A percentile compares a stretch with the other conserved stretches of the same genome.
Evolutionary conservation across 2,888 invertebrate species (phyloP).

Genomic region (Mycogona germanica): DNA sequence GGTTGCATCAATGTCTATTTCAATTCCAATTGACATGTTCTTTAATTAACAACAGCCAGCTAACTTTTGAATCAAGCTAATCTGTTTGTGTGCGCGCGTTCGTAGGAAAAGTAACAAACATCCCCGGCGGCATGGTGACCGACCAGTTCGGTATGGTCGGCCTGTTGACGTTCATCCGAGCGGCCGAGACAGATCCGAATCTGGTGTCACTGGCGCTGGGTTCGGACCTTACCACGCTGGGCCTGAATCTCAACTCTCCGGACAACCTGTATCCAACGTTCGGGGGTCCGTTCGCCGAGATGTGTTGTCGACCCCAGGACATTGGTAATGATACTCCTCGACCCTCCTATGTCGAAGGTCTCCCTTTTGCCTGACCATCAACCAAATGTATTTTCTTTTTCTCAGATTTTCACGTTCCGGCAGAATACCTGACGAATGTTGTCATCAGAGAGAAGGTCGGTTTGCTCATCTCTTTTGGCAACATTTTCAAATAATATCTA

Average conservation of each 20-base stretch:
- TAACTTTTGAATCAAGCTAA: background rate
- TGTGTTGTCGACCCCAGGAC: constrained; percentile 96
- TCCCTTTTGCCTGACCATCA: background rate
- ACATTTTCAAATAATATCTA: too few relatives aligned
- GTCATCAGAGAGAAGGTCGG: constrained; percentile 56
- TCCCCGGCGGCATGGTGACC: constrained; percentile 96
- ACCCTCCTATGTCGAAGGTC: background rate
- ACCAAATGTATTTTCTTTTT: constrained; percentile 15
- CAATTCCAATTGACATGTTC: too few relatives aligned
- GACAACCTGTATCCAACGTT: constrained; percentile 97
- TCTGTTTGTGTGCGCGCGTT: background rate
- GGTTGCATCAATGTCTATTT: too few relatives aligned
- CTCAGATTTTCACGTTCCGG: constrained; percentile 86
- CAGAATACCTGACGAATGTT: constrained; percentile 96
- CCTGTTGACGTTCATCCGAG: constrained; percentile 91
- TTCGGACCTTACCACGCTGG: constrained; percentile 94
- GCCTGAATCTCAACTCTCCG: constrained; percentile 95
- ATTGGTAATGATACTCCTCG: constrained; percentile 43
- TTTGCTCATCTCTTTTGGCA: too few relatives aligned
- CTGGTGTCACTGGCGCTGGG: constrained; percentile 93
- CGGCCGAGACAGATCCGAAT: constrained; percentile 94
- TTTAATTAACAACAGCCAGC: background rate
- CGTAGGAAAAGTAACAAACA: constrained; percentile 90
- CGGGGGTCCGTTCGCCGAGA: constrained; percentile 97
- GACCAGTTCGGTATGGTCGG: constrained; percentile 99